A percentile compares a stretch with the other conserved stretches of the same genome.
Evolutionary conservation across 2,797 vertebrate species (phyloP).

Genomic region (Ceyx erithaca): DNA sequence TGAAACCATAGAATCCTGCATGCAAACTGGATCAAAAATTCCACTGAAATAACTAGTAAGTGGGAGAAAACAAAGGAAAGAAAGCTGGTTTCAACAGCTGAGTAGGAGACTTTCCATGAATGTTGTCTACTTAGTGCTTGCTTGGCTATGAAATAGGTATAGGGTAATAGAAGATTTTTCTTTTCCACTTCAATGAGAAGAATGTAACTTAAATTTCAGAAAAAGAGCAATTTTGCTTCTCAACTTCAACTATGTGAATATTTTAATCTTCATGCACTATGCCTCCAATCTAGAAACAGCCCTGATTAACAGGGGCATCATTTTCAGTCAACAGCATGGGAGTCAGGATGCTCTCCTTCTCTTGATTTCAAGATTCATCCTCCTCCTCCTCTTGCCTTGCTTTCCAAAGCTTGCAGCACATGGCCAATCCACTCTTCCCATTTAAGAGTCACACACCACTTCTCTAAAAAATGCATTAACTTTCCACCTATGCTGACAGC

Average conservation of each 20-base stretch:
- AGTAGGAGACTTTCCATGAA: background rate
- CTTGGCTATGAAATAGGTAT: background rate
- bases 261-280: background rate
- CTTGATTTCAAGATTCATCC: slow-evolving; percentile 4
- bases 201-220: slow-evolving; percentile 7
- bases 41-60: background rate
- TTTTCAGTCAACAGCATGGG: background rate
- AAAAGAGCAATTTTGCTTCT: background rate
- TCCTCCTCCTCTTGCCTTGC: background rate
- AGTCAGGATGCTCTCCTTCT: background rate
- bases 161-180: background rate
- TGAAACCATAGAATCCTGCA: background rate
- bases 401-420: background rate
- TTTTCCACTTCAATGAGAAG: background rate
- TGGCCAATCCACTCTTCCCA: background rate
- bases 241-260: background rate
- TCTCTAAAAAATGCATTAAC: background rate
- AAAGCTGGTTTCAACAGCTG: background rate
- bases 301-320: background rate
- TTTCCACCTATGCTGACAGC: background rate
- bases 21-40: background rate
- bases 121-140: background rate
- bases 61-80: background rate
- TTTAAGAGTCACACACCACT: background rate
- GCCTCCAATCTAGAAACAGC: background rate